Evolutionary conservation across 2,888 invertebrate genomes (phyloP).

Genomic region (Brenthis ino): DNA sequence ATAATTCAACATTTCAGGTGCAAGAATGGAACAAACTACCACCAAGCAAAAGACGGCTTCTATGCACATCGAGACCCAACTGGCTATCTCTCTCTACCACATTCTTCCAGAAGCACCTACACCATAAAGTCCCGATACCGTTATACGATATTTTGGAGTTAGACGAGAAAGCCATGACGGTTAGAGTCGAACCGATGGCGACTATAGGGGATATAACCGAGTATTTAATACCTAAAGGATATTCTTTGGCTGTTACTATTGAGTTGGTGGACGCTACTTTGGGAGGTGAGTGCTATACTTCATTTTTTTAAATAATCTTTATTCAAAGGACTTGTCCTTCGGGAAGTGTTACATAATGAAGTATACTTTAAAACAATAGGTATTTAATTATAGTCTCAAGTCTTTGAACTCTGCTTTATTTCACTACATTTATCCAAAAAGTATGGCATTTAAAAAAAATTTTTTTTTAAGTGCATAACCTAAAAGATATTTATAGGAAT

Average conservation of each 20-base stretch:
- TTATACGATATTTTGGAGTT: conserved; percentile 84
- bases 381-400: too few relatives aligned
- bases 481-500: neutral
- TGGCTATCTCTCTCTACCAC: conserved; percentile 86
- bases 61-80: conserved; percentile 86
- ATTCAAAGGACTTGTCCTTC: too few relatives aligned
- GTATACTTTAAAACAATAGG: too few relatives aligned
- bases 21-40: conserved; percentile 80
- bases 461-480: neutral
- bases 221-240: conserved; percentile 84
- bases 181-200: conserved; percentile 86
- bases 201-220: conserved; percentile 85
- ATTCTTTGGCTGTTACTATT: conserved; percentile 85
- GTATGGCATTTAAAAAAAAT: too few relatives aligned
- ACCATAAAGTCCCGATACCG: conserved; percentile 84
- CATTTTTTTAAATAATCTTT: too few relatives aligned
- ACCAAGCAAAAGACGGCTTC: conserved; percentile 68
- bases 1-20: conserved; percentile 55
- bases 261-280: conserved; percentile 87
- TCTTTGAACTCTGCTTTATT: too few relatives aligned
- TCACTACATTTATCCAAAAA: too few relatives aligned
- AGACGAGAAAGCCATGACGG: conserved; percentile 80
- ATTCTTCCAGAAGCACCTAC: conserved; percentile 84
- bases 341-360: too few relatives aligned
- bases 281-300: conserved; percentile 67